Base-by-base conservation (phyloP, 2,888 invertebrate species). In the Incurvaria masculella region DNA sequence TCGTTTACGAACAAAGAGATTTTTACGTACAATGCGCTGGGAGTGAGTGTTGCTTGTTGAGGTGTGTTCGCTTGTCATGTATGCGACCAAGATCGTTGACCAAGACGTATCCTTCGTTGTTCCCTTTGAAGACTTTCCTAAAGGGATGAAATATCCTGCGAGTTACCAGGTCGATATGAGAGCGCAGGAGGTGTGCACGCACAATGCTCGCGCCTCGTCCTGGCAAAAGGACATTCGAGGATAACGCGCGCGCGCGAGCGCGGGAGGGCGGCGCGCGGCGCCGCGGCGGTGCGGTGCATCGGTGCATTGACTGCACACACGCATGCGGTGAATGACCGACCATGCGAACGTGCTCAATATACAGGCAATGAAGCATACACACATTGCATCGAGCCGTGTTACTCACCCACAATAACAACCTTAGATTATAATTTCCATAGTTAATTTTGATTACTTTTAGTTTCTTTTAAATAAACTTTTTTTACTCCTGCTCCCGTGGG, bases 91-190 rank as follows among this genome's bases (percentile, higher is more conserved):
- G n/a, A 38, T 38, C 16, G 17, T n/a, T 38, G 16, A 38, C 3
- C 16, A 16, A 38, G 8, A 11, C 8, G 14, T 27, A 40, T 45
- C 45, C 45, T 39, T 45, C 21, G 45, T 4, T 39, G 38, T 39
- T 46, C 19, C 39, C 23, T 47, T 18, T 21, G 14, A 40, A 21
- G 41, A 64, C 67, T 23, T 70, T 79, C 79, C 79, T 79, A 75
- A 79, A 79, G 79, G 79, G 79, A 79, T 78, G 65, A 79, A 79
- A 74, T 79, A 79, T 79, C 79, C 79, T 79, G 79, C 72, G 62
- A 63, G 59, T 51, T 72, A 79, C 78, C 64, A 79, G 71, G 78
- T 64, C 58, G 58, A 58, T 74, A 79, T 69, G 49, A 69, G 62
- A 58, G 59, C 53, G 56, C 57, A 51, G 63, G 69, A 69, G 66